Evolutionary conservation across 2,888 invertebrate genomes (phyloP), one percentile per base, ranked within the genome.

Genomic region (Andrena haemorrhoa): DNA sequence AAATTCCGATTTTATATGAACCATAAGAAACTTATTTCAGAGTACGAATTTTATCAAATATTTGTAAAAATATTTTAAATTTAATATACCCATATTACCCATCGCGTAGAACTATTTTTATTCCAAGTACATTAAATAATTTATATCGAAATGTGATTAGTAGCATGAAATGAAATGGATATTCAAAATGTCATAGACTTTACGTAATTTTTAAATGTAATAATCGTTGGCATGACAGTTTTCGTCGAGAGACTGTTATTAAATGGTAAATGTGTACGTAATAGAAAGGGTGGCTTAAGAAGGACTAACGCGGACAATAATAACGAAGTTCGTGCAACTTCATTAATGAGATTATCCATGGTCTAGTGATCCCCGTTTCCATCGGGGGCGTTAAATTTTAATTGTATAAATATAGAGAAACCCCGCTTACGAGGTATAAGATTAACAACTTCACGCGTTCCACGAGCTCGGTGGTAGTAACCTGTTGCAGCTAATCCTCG

Each of bases 401-500:
- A 81, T 82, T 75, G 71, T 63, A 72, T 61, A 41, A 41, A 41
- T 41, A 68, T 75, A 41, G 35, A 35, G 53, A 35, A 56, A 26
- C 69, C 63, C 26, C 53, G 69, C 58, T 77, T 58, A 64, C 29
- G 47, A n/a, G 26, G 16, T 69, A 64, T 58, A 77, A 79, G 78
- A 79, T 79, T 79, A 79, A 29, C 69, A 69, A 77, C 49, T 77
- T 77, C 47, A 41, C 47, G 47, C 63, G 49, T 47, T 78, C 47
- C 29, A 20, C 16, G 35, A 35, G 79, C 61, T 58, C 20, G 3
- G 69, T 31, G 49, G 7, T 29, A 7, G 78, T 76, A 77, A 79
- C 79, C 79, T 79, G 79, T 79, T 79, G 79, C 75, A 63, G 63
- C 78, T 79, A 77, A 77, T 64, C 56, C 69, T 35, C 33, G 26